Conservation (phyloP, 1,140 invertebrate species). For the Trypoxylus dichotomus region DNA sequence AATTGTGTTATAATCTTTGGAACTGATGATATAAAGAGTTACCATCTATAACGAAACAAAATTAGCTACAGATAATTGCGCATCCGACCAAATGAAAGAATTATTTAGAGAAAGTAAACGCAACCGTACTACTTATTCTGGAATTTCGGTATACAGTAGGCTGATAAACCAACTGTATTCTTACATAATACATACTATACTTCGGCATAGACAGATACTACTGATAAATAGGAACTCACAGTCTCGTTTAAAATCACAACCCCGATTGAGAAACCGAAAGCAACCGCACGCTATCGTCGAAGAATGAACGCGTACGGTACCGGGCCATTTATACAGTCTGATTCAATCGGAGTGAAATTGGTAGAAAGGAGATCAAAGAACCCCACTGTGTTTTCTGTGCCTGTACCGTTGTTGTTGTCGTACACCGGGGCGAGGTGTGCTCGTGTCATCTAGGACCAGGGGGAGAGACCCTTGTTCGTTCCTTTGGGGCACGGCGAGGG, state of each 20-base stretch:
- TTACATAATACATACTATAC: too few relatives aligned
- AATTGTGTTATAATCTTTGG: too few relatives aligned
- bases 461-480: conserved; percentile 16
- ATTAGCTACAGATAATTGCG: too few relatives aligned
- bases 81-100: too few relatives aligned
- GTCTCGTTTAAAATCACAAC: not conserved
- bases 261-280: not conserved
- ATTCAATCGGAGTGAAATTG: conserved; percentile 25
- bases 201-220: too few relatives aligned
- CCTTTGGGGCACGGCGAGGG: conserved; percentile 20
- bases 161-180: too few relatives aligned
- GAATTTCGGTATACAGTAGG: too few relatives aligned
- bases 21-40: too few relatives aligned
- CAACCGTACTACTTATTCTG: too few relatives aligned
- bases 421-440: conserved; percentile 2
- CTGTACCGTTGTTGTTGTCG: conserved; percentile 21
- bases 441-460: conserved; percentile 7
- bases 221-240: too few relatives aligned
- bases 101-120: too few relatives aligned
- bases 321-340: conserved; percentile 22
- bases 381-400: not conserved
- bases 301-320: not conserved
- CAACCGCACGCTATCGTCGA: not conserved
- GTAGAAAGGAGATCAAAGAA: conserved; percentile 23
- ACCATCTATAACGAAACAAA: too few relatives aligned